A percentile compares a stretch with the other conserved stretches of the same genome.
These are phyloP conservation scores for Chamaetylas fuelleborni DNA, from an alignment of 2,113 vertebrate species.

Conservation along the genomic window DNA sequence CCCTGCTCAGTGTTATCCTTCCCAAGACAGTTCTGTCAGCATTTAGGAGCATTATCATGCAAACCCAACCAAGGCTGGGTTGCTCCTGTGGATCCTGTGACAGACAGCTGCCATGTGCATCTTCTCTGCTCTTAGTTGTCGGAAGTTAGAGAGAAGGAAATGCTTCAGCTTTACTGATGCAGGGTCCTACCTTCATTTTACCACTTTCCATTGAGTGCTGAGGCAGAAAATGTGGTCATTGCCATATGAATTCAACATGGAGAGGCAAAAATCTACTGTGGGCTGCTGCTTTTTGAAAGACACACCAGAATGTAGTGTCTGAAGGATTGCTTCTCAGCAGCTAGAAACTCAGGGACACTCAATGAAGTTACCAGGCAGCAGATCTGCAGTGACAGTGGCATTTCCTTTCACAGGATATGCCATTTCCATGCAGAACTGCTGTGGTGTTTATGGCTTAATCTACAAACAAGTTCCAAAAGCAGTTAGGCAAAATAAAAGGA, in stretches of 20 bases:
- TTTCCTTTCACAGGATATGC: accelerated
- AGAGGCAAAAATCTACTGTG: background rate
- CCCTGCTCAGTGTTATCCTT: background rate
- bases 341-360: background rate
- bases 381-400: background rate
- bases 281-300: background rate
- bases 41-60: background rate
- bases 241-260: background rate
- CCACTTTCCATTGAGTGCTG: background rate
- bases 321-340: background rate
- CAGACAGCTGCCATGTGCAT: accelerated
- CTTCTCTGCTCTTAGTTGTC: background rate
- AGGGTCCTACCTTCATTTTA: background rate
- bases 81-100: background rate
- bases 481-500: background rate
- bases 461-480: background rate
- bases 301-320: background rate
- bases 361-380: background rate
- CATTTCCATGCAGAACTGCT: background rate
- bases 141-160: background rate
- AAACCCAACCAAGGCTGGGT: background rate
- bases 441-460: background rate
- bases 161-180: background rate
- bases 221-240: background rate
- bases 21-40: background rate